A percentile compares a stretch with the other conserved stretches of the same genome.
These are phyloP conservation scores for Scolopax bukidnonensis DNA, from an alignment of 2,797 vertebrate species.

Conservation along the genomic window DNA sequence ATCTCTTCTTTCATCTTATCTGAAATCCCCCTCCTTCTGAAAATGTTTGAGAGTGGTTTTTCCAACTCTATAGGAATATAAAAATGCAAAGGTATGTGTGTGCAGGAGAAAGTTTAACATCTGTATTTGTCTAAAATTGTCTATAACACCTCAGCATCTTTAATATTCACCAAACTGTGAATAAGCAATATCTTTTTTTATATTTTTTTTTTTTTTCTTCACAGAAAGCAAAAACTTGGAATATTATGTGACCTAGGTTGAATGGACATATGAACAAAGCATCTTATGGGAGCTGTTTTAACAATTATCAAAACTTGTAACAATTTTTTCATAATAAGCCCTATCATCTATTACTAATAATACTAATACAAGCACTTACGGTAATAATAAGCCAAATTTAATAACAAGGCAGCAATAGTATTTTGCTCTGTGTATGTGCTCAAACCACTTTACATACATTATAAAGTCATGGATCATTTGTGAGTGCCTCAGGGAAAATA, in stretches of 20 bases:
- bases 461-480: slow-evolving; percentile 61
- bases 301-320: slow-evolving; percentile 45
- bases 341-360: slow-evolving; percentile 21
- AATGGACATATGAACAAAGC: background rate
- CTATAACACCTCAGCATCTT: background rate
- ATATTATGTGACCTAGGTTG: background rate
- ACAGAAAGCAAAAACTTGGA: background rate
- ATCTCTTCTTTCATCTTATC: background rate
- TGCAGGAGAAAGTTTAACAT: background rate
- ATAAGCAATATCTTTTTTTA: background rate
- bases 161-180: background rate
- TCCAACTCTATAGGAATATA: background rate
- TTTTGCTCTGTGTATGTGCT: slow-evolving; percentile 27
- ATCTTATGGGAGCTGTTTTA: slow-evolving; percentile 1
- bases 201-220: background rate
- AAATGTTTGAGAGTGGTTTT: background rate
- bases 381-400: slow-evolving; percentile 52
- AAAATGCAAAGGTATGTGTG: background rate
- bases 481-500: slow-evolving; percentile 44
- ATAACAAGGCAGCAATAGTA: slow-evolving; percentile 32
- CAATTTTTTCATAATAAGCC: slow-evolving; percentile 17
- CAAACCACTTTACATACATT: slow-evolving; percentile 48
- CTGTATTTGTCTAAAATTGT: background rate
- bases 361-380: slow-evolving; percentile 25
- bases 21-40: background rate